A percentile compares a stretch with the other conserved stretches of the same genome.
Conservation (phyloP, 1,140 invertebrate species). For the Pogonus chalceus region DNA sequence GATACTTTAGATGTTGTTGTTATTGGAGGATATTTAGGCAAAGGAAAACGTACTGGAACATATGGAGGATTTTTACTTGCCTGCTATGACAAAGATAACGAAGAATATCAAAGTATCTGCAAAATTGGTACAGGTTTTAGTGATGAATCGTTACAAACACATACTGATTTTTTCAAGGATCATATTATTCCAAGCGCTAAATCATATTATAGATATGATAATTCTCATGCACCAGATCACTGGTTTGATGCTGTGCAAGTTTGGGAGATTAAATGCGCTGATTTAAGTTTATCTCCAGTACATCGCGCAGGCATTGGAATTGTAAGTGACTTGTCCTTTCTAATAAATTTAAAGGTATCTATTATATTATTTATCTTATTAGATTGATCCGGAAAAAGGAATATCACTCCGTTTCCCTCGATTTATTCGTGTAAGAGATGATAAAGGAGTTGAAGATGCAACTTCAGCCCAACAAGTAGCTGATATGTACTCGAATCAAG, state of each 20-base stretch:
- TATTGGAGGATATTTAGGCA: constrained; percentile 89
- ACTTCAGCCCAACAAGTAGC: constrained; percentile 83
- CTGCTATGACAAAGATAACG: constrained; percentile 89
- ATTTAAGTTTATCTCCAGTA: constrained; percentile 92
- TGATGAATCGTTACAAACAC: constrained; percentile 77
- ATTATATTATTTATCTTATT: too few species aligned
- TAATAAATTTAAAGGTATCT: constrained; percentile 6
- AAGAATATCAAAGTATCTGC: constrained; percentile 89
- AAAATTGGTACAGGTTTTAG: constrained; percentile 97
- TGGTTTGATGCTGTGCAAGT: constrained; percentile 92
- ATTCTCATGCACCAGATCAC: constrained; percentile 71
- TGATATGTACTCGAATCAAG: constrained; percentile 77
- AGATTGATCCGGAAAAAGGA: constrained; percentile 84
- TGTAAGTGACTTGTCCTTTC: constrained; percentile 39
- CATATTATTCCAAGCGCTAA: constrained; percentile 65
- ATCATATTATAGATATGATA: constrained; percentile 80
- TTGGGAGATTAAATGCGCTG: constrained; percentile 98
- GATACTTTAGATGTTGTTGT: constrained; percentile 94
- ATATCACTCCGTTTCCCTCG: constrained; percentile 94
- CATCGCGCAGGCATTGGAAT: constrained; percentile 85
- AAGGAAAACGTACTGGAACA: constrained; percentile 85
- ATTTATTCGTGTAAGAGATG: constrained; percentile 85
- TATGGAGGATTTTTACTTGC: constrained; percentile 96
- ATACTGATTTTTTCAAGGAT: constrained; percentile 69
- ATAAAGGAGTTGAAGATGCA: constrained; percentile 88